Percentiles rank a stretch among this genome's conserved stretches.
These are phyloP conservation scores for Phalacrocorax brasilianus DNA, from an alignment of 2,113 vertebrate genomes.

Conservation along the genomic window DNA sequence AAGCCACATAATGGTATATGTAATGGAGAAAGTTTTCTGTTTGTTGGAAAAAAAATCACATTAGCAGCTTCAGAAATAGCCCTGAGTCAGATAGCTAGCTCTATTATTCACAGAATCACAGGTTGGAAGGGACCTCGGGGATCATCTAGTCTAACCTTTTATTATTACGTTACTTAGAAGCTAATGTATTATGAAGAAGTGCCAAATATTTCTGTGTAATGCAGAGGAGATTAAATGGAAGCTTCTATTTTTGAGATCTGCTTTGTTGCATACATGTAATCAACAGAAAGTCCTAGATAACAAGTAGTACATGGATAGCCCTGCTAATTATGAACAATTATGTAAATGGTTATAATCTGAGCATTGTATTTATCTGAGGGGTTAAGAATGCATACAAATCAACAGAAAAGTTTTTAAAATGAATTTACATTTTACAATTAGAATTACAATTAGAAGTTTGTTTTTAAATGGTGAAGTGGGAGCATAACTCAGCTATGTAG, in stretches of 20 bases:
- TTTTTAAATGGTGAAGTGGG: background rate
- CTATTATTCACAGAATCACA: slow-evolving; percentile 20
- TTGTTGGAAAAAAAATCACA: slow-evolving; percentile 61
- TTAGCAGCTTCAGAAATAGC: slow-evolving; percentile 62
- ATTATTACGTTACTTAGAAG: slow-evolving; percentile 63
- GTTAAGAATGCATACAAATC: background rate
- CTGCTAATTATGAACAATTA: slow-evolving; percentile 54
- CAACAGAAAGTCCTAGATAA: slow-evolving; percentile 60
- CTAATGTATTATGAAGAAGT: slow-evolving; percentile 66
- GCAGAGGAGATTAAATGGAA: slow-evolving; percentile 58
- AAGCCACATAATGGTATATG: background rate
- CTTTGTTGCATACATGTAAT: slow-evolving; percentile 19
- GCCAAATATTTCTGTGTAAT: slow-evolving; percentile 65
- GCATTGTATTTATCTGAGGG: background rate
- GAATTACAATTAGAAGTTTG: background rate
- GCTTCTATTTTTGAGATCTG: slow-evolving; percentile 56
- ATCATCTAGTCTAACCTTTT: too few relatives aligned
- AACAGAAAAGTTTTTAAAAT: background rate
- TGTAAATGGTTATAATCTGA: slow-evolving; percentile 12
- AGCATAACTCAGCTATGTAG: background rate
- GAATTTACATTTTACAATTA: background rate
- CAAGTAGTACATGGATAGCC: slow-evolving; percentile 34
- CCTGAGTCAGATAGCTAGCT: slow-evolving; percentile 51
- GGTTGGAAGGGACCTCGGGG: too few relatives aligned
- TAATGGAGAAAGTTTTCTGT: slow-evolving; percentile 49